Base-by-base conservation (phyloP, 2,888 invertebrate genomes). In the Bombyx huttoni region DNA sequence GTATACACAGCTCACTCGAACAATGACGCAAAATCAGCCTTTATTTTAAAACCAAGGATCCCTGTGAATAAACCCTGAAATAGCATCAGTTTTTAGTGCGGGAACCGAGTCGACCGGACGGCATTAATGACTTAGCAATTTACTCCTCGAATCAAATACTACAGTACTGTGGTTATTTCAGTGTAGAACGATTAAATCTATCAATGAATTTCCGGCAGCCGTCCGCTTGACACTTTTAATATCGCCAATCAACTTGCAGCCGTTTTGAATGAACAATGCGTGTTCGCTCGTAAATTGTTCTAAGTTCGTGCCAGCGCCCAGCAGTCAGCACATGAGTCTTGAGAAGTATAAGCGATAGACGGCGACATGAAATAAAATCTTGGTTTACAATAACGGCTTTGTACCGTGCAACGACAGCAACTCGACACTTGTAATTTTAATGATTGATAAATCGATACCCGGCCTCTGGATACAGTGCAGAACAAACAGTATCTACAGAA, bases 201-300 rank as follows among this genome's bases (percentile, higher is more conserved):
- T 87, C 87, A 86, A 85, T 85, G 87, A 85, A 79, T 87, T 86
- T 87, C 87, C 87, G 87, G 85, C 83, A 83, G 69, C 67, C 40
- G 65, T 64, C 63, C 61, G 77, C 78, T 81, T 85, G 87, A 87
- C 87, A 87, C 81, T 84, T 82, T 82, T 84, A 83, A 84, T 84
- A 81, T 81, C 83, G 81, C 75, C 83, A 81, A 84, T 82, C 84
- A 81, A 81, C 77, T 67, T 70, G 72, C 65, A 70, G 67, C 70
- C 75, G 76, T 73, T 74, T 72, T 85, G 77, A 84, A 84, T 83
- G 86, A 86, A 86, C 87, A 87, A 87, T 87, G 75, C 83, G 69
- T 68, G 68, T 65, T 61, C 58, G 73, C 68, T 84, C 86, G 77
- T 87, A 87, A 87, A 87, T 85, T 71, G 75, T 71, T 64, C 73